Evolutionary conservation across 2,888 invertebrate species (phyloP).

Genomic region (Epirrhoe alternata): DNA sequence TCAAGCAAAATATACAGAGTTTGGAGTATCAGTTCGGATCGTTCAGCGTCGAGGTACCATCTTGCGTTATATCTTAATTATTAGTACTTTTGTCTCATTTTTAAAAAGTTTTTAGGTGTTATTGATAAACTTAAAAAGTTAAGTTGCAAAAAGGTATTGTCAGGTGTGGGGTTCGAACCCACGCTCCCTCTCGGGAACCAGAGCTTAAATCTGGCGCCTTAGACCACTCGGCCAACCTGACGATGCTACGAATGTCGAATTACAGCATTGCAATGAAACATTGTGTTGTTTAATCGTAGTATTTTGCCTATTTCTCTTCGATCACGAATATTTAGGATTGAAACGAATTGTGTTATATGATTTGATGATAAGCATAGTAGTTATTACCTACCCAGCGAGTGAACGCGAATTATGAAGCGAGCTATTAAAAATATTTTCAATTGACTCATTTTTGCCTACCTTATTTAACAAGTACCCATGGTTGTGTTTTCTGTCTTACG

Average conservation of each 20-base stretch:
- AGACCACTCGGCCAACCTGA: conserved; percentile 93
- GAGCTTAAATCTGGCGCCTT: conserved; percentile 94
- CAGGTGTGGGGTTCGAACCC: conserved; percentile 94
- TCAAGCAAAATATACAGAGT: conserved; percentile 84
- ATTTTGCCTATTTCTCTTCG: not conserved
- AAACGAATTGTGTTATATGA: conserved; percentile 4
- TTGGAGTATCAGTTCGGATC: conserved; percentile 86
- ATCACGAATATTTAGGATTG: no score
- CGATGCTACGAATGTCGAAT: conserved; percentile 44
- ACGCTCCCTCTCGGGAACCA: conserved; percentile 93
- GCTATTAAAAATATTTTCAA: no score
- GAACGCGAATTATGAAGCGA: no score
- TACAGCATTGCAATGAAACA: not conserved
- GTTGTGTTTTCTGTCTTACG: no score
- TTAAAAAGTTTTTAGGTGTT: not conserved
- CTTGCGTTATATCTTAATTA: not conserved
- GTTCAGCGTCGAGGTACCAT: conserved; percentile 84
- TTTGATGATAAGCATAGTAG: not conserved
- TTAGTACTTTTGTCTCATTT: not conserved
- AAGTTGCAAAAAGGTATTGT: conserved; percentile 57
- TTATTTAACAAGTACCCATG: no score
- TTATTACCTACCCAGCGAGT: no score
- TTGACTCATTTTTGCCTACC: no score
- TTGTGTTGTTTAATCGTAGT: not conserved
- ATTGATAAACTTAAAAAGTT: not conserved